These are phyloP conservation scores for Xiphophorus hellerii DNA, from an alignment of 2,113 vertebrate genomes.

Conservation along the genomic window DNA sequence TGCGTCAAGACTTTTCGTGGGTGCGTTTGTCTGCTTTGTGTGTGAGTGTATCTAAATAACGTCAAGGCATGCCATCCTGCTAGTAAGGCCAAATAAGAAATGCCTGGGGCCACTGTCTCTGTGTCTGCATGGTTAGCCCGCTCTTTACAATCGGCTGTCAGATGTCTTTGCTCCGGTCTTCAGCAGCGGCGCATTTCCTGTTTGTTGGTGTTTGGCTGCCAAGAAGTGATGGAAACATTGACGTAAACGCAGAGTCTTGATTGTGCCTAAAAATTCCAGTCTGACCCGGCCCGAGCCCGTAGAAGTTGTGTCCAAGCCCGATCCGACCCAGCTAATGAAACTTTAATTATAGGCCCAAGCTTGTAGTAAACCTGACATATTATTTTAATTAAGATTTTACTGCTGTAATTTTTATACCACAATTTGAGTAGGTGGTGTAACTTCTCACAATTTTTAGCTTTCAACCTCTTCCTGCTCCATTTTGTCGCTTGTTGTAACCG, in stretches of 20 bases:
- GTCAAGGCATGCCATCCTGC: slow-evolving; percentile 53
- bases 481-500: too few relatives aligned
- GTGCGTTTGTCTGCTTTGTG: slow-evolving; percentile 26
- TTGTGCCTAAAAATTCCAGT: too few relatives aligned
- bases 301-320: too few relatives aligned
- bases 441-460: too few relatives aligned
- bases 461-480: too few relatives aligned
- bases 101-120: slow-evolving; percentile 67
- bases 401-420: too few relatives aligned
- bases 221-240: neutral
- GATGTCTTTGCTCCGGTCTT: slow-evolving; percentile 46
- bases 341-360: too few relatives aligned
- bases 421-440: too few relatives aligned
- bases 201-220: slow-evolving; percentile 2
- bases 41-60: slow-evolving; percentile 56
- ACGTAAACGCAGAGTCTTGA: neutral
- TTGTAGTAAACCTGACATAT: too few relatives aligned
- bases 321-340: too few relatives aligned
- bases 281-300: too few relatives aligned
- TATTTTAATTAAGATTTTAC: too few relatives aligned
- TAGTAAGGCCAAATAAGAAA: slow-evolving; percentile 62
- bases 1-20: slow-evolving; percentile 58
- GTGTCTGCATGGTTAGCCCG: slow-evolving; percentile 50
- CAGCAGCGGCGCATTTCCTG: slow-evolving; percentile 35
- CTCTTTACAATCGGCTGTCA: slow-evolving; percentile 62